Base-by-base conservation (phyloP, 2,113 vertebrate species). In the Calonectris borealis region DNA sequence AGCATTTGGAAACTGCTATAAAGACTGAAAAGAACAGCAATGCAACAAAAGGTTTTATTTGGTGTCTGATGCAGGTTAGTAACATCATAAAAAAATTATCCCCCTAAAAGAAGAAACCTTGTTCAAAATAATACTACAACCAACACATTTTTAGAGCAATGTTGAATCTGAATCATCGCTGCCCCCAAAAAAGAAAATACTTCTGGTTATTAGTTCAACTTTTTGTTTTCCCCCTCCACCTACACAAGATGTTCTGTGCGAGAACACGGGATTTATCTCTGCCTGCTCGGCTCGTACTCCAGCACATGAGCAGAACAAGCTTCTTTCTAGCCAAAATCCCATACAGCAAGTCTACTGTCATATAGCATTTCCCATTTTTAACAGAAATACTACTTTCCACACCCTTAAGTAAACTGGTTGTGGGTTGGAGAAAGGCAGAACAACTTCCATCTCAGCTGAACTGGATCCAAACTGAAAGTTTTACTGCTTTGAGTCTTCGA, bases 231-330 rank as follows among this genome's bases (percentile, higher is more conserved):
- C 27, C 17, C 3, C 16, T 51, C 52, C 42, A 76, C 32, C 27
- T 55, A 66, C 10, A 61, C 5, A 51, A 52, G 36, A 79, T 17
- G 6, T 29, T n/a, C 61, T n/a, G 31, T 71, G 31, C 2, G 6
- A 89, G 66, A 75, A 83, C n/a, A 66, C 27, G 25, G 40, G 61
- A 85, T 78, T 84, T 61, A 40, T 69, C 64, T 77, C 69, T 72
- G 44, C 25, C 38, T 65, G 31, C 16, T 52, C 0, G 0, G 31
- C 16, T 52, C 0, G 0, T 25, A 55, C n/a, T 40, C 31, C 38
- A 80, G 24, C 26, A 78, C 1, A 0, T 27, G 29, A 65, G 34
- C 36, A 80, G 12, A 72, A 66, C 19, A 48, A 91, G 31, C 8
- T 90, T 38, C 58, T 61, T 85, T 61, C 64, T n/a, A 73, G 19